Evolutionary conservation across 2,888 invertebrate genomes (phyloP), one percentile per base, ranked within the genome.

Genomic region (Amiota mariae): DNA sequence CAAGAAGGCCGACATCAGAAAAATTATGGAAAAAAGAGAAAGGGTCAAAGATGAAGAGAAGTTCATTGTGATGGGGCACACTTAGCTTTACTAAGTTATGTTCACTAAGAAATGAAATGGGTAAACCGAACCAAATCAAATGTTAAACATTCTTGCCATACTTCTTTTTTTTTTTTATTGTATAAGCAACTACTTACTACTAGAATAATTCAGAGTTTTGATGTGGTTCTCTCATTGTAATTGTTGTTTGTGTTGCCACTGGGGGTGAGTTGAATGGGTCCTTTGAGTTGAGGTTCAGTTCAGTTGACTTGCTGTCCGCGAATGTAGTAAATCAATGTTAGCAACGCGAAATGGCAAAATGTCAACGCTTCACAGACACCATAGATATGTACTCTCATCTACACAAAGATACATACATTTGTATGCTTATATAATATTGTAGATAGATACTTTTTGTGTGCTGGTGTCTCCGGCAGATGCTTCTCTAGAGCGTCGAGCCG

Each of bases 221-320:
- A n/a, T 54, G 8, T 54, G 54, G 54, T 54, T 54, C 15, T 13
- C n/a, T 18, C 15, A 20, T 12, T 24, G 48, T 13, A 10, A 83
- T 83, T 84, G 84, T 83, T 81, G 84, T 83, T 83, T 83, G 82
- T 83, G 79, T 81, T 77, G 70, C 84, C 82, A 20, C 20, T 79
- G 79, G 80, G 80, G 80, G n/a, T n/a, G 76, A 78, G 59, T 20
- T 61, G 59, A 11, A 51, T 20, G 51, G 6, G 67, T 51, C 49
- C 56, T 48, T 72, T 75, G 72, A 71, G 71, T 73, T 75, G 68
- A 51, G n/a, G n/a, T 57, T 63, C 12, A 68, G 24, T 68, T 20
- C 59, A 20, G 51, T 24, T 51, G 67, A 67, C 13, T 71, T 73
- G 36, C 36, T 36, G 36, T 36, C 36, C 36, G 36, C 36, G 6